A percentile compares a stretch with the other conserved stretches of the same genome.
These are phyloP conservation scores for Stegodyphus dumicola DNA, from an alignment of 1,140 invertebrate genomes.

Conservation along the genomic window DNA sequence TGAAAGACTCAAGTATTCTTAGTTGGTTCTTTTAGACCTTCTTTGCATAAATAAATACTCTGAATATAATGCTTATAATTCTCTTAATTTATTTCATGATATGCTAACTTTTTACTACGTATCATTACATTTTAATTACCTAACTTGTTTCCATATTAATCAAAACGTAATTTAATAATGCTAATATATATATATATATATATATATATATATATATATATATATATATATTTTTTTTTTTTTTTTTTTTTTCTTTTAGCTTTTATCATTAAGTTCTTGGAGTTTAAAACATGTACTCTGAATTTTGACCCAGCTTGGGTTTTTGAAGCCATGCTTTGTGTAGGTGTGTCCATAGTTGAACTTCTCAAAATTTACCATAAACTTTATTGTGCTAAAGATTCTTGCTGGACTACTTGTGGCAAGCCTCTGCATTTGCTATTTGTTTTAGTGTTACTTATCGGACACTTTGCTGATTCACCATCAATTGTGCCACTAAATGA, in stretches of 20 bases:
- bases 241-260: constrained; percentile 65
- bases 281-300: constrained; percentile 64
- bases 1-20: too few relatives aligned
- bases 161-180: too few relatives aligned
- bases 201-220: too few relatives aligned
- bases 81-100: too few relatives aligned
- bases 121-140: too few relatives aligned
- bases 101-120: too few relatives aligned
- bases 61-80: too few relatives aligned
- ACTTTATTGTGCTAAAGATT: constrained; percentile 69
- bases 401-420: constrained; percentile 65
- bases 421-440: constrained; percentile 67
- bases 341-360: constrained; percentile 68
- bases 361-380: constrained; percentile 71
- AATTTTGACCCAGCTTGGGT: constrained; percentile 68
- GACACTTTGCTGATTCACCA: constrained; percentile 65
- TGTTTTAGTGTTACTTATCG: constrained; percentile 66
- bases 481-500: constrained; percentile 65
- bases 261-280: constrained; percentile 69
- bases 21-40: too few relatives aligned
- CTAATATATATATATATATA: too few relatives aligned
- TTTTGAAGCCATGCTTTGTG: constrained; percentile 67
- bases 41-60: too few relatives aligned
- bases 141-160: too few relatives aligned
- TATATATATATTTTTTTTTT: too few relatives aligned